These are phyloP conservation scores for Addax nasomaculatus DNA, from an alignment of 2,113 vertebrate species.

Conservation along the genomic window DNA sequence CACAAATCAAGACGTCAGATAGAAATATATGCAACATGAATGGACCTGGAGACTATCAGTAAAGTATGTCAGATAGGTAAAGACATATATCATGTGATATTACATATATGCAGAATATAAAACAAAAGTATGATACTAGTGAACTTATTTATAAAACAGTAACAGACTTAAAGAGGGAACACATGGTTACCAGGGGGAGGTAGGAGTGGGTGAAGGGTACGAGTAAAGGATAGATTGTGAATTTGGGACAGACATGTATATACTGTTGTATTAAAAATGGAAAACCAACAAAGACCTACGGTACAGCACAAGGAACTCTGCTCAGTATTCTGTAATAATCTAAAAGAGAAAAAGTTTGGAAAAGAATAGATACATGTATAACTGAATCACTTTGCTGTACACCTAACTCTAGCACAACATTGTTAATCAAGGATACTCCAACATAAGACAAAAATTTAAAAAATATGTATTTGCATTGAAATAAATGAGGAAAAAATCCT, in stretches of 20 bases:
- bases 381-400: not conserved
- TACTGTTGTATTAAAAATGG: not conserved
- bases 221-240: not conserved
- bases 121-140: not conserved
- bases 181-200: not conserved
- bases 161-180: not conserved
- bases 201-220: not conserved
- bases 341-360: not conserved
- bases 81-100: not conserved
- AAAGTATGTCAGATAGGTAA: not conserved
- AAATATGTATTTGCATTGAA: not conserved
- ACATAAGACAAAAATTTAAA: not conserved
- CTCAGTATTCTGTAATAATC: not conserved
- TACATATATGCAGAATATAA: not conserved
- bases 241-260: not conserved
- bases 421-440: not conserved
- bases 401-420: not conserved
- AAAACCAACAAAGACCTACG: not conserved
- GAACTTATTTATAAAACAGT: not conserved
- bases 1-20: not conserved
- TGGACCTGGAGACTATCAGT: not conserved
- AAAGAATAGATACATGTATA: not conserved
- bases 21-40: not conserved
- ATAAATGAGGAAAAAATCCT: not conserved
- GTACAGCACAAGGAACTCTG: not conserved